phyloP scores from a whole-genome alignment of 2,888 invertebrate species.

The Autographa pulchrina region DNA sequence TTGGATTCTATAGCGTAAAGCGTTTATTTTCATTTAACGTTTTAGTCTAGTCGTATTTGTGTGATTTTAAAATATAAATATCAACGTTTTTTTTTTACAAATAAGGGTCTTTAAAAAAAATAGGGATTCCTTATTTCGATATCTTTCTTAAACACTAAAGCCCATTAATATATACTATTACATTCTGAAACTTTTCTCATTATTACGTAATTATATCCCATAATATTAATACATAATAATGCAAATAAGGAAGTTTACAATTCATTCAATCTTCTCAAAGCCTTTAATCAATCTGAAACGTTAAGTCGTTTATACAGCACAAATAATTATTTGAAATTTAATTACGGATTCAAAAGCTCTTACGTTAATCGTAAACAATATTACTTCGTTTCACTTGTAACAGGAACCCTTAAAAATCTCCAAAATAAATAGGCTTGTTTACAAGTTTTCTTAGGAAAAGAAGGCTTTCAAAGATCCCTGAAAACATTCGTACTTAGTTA shows the following conservation, averaged over 20 bases:
- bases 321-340: constrained; percentile 53
- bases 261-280: constrained; percentile 10
- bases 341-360: constrained; percentile 27
- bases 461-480: constrained; percentile 54
- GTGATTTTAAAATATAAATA: too few relatives aligned
- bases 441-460: constrained; percentile 51
- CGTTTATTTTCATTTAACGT: too few relatives aligned
- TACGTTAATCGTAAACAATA: constrained; percentile 31
- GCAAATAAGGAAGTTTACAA: neutral
- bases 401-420: constrained; percentile 35
- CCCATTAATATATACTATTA: too few relatives aligned
- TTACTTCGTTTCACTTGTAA: constrained; percentile 43
- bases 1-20: too few relatives aligned
- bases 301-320: constrained; percentile 20
- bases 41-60: too few relatives aligned
- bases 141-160: too few relatives aligned
- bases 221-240: neutral
- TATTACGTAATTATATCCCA: too few relatives aligned
- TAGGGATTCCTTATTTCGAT: too few relatives aligned
- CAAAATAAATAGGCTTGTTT: constrained; percentile 57
- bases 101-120: too few relatives aligned
- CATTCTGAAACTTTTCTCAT: too few relatives aligned
- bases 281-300: constrained; percentile 34
- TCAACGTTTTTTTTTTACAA: too few relatives aligned
- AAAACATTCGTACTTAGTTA: constrained; percentile 63